These are phyloP conservation scores for Creontiades dilutus DNA, from an alignment of 2,888 invertebrate species.

Conservation along the genomic window DNA sequence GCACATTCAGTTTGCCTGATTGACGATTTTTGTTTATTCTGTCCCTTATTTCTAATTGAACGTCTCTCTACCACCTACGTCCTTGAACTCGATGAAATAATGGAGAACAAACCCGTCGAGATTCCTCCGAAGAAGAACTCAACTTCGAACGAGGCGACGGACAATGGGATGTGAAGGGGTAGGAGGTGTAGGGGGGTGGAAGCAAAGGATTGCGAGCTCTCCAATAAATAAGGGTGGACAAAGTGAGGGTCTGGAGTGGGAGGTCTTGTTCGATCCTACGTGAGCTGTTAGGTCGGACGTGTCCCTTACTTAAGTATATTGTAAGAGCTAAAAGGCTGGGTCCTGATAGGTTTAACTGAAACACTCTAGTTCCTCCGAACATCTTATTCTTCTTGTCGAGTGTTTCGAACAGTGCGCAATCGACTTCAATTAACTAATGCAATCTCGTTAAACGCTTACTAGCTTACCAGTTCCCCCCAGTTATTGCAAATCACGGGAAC, in stretches of 20 bases:
- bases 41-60: no score
- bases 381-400: neutral
- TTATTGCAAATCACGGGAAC: no score
- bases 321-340: conserved; percentile 39
- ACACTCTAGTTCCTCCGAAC: neutral
- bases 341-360: conserved; percentile 36
- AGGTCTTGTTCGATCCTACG: conserved; percentile 44
- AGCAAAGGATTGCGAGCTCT: conserved; percentile 38
- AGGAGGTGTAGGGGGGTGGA: neutral
- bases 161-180: neutral
- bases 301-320: conserved; percentile 51
- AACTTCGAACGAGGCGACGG: neutral
- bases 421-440: neutral
- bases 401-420: neutral
- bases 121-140: neutral
- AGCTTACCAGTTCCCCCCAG: no score
- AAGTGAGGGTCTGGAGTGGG: neutral
- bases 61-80: no score
- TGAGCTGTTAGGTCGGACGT: conserved; percentile 56
- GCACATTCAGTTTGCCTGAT: no score
- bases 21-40: no score
- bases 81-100: neutral
- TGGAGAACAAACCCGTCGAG: neutral
- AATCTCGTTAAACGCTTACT: no score
- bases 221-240: conserved; percentile 49